Base-by-base conservation (phyloP, 2,888 invertebrate genomes). In the Clitarchus hookeri region DNA sequence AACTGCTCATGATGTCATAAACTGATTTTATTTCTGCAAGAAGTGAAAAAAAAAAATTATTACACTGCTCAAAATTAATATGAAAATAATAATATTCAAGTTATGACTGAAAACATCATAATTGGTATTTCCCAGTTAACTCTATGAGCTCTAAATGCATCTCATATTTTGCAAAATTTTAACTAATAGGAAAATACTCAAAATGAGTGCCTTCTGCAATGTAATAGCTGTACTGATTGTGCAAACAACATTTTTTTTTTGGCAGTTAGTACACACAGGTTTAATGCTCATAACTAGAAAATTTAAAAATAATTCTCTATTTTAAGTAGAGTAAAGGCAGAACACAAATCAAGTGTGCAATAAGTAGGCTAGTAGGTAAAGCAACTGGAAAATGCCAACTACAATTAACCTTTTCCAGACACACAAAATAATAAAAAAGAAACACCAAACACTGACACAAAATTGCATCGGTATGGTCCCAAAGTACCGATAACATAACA, bases 401-500 rank as follows among this genome's bases (percentile, higher is more conserved):
- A 65, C 3, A 65, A 65, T 65, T 19, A 11, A 48, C 3, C n/a
- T 19, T 65, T 65, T 23, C 65, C 65, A 65, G 23, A 65, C 19
- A n/a, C 65, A 16, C 65, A 9, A 65, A 65, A 23, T 48, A 48
- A 16, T 13, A 8, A 65, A 65, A 65, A 65, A 65, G 1, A n/a
- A 65, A n/a, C 16, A 65, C 65, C 65, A 53, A 53, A 53, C 19
- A 48, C 0, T 65, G 1, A 11, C 65, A 65, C 23, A 65, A 65
- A 23, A 65, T 6, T 65, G 23, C n/a, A 36, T 82, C 82, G 82
- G 82, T 82, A 82, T 44, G 25, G 82, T 82, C 82, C 82, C 82
- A 82, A 82, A 82, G 36, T 82, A 82, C 82, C 82, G 82, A 82
- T 36, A 11, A 36, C 12, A 82, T 36, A 36, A 23, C 82, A 82